Conservation (phyloP, 2,888 invertebrate species). For the Drosophila anomalipes region DNA sequence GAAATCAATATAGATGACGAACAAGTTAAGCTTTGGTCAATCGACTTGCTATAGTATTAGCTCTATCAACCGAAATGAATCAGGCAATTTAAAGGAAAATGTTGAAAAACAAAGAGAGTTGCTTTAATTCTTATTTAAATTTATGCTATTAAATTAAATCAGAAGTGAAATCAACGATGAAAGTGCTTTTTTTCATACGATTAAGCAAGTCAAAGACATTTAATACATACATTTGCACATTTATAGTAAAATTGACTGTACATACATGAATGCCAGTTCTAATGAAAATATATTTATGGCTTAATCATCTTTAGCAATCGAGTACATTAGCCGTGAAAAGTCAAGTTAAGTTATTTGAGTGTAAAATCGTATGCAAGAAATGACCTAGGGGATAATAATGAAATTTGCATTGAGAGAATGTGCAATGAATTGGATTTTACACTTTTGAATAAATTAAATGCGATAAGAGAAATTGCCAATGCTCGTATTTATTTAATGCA, state of each 20-base stretch:
- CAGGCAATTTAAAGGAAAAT: background rate
- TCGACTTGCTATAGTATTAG: background rate
- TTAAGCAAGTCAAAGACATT: background rate
- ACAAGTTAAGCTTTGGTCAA: too few relatives aligned
- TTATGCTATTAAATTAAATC: background rate
- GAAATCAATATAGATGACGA: background rate
- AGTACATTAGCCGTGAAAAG: background rate
- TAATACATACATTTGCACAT: background rate
- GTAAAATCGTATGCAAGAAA: constrained; percentile 1
- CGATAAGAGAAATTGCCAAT: background rate
- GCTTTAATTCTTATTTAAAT: background rate
- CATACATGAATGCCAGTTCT: background rate
- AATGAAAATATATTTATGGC: background rate
- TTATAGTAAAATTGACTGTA: background rate
- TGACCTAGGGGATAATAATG: background rate
- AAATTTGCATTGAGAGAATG: constrained; percentile 12
- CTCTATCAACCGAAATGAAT: background rate
- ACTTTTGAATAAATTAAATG: constrained; percentile 10
- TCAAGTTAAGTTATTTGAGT: constrained; percentile 2
- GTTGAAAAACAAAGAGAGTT: background rate
- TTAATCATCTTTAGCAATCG: background rate
- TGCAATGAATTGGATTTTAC: background rate
- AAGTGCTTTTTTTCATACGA: background rate
- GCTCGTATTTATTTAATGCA: constrained; percentile 14
- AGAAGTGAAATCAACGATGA: background rate